These are phyloP conservation scores for Forbesichthys agassizii DNA, from an alignment of 2,113 vertebrate genomes.

Conservation along the genomic window DNA sequence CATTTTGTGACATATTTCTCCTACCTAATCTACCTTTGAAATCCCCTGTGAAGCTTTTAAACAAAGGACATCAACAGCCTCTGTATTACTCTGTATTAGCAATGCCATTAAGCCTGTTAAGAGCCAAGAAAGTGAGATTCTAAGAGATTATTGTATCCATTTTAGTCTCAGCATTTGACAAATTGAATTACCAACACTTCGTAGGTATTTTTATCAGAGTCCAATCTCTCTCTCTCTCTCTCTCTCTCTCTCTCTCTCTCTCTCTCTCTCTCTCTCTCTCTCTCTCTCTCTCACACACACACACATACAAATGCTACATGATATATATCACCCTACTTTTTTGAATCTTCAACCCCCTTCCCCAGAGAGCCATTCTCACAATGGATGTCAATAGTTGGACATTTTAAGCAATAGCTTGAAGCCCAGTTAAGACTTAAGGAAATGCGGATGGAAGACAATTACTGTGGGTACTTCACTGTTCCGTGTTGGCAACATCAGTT, in stretches of 20 bases:
- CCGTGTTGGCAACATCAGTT: neutral
- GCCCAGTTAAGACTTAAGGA: neutral
- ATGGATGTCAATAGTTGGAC: neutral
- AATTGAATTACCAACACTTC: too few species aligned
- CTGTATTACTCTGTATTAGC: conserved; percentile 4
- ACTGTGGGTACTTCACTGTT: neutral
- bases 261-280: neutral
- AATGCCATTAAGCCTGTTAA: conserved; percentile 24
- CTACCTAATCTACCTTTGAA: conserved; percentile 34
- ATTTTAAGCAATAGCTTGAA: neutral
- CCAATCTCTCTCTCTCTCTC: neutral
- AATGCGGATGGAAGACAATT: neutral
- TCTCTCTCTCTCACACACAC: neutral
- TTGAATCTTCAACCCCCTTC: neutral
- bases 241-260: neutral
- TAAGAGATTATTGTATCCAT: too few species aligned
- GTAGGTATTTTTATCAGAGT: too few species aligned
- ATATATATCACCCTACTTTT: neutral
- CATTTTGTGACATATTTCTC: conserved; percentile 42
- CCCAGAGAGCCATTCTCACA: neutral
- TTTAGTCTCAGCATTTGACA: too few species aligned
- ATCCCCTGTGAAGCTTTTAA: conserved; percentile 16
- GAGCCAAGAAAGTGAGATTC: conserved; percentile 11
- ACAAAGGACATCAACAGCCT: conserved; percentile 27
- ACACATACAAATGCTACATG: neutral